Conservation (phyloP, 2,113 vertebrate genomes). For the Conger conger region DNA sequence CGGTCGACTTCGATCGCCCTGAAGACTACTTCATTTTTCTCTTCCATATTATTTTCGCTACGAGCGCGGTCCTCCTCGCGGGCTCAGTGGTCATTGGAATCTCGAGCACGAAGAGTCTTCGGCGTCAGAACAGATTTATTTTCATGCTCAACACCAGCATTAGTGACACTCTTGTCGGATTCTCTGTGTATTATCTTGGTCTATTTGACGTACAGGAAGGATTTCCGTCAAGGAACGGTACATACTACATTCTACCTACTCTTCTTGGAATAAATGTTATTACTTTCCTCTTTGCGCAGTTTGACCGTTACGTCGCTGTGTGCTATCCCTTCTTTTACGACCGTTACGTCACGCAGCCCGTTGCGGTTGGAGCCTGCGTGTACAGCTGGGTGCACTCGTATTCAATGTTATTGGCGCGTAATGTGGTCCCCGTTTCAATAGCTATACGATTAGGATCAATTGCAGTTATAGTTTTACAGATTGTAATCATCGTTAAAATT, state of each 20-base stretch:
- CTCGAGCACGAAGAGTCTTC: neutral
- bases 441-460: neutral
- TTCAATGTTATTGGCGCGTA: neutral
- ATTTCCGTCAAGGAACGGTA: conserved; percentile 4
- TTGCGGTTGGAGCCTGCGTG: neutral
- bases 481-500: neutral
- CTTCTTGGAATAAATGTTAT: conserved; percentile 12
- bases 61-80: neutral
- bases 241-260: neutral
- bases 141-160: conserved; percentile 20
- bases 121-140: neutral
- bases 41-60: neutral
- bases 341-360: neutral
- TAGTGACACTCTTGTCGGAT: neutral
- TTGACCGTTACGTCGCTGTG: neutral
- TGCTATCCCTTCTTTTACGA: conserved; percentile 1
- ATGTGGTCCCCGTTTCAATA: neutral
- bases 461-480: neutral
- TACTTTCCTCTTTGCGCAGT: conserved; percentile 3
- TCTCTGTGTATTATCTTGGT: conserved; percentile 5
- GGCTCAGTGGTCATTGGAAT: neutral
- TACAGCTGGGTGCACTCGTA: neutral
- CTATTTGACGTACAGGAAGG: neutral
- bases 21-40: conserved; percentile 15
- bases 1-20: neutral